Evolutionary conservation across 2,888 invertebrate species (phyloP), one percentile per base, ranked within the genome.

Genomic region (Drosophila flavopinicola): DNA sequence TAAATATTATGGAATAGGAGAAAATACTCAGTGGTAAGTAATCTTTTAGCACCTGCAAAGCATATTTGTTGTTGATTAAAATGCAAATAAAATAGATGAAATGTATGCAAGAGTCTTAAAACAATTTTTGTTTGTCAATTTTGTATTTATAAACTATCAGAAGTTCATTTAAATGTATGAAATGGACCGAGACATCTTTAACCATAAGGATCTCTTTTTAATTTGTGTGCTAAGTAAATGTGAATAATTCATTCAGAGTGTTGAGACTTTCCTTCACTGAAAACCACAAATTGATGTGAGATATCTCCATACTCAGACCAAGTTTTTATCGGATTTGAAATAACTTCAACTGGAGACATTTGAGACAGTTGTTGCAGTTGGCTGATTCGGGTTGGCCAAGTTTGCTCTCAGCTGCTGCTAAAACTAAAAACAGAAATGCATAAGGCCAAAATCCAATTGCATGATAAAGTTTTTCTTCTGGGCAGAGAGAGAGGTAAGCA

Each of bases 401-500:
- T n/a, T n/a, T n/a, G n/a, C n/a, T n/a, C n/a, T n/a, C 7, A 27
- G 9, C 42, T 39, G 32, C 24, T 29, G 63, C 15, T 29, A 64
- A n/a, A n/a, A 52, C 33, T 44, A 11, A 10, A 32, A 35, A 49
- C 25, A 48, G 41, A 65, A 61, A 65, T 66, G 65, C 78, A 57
- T 51, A 47, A 51, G 54, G 48, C 49, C 42, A 47, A 75, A 75
- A 78, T 79, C 76, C 75, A 83, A 71, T 67, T 83, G 64, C 56
- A 67, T 63, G 66, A 60, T 61, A 66, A 74, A 52, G 49, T 82
- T 44, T 32, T 20, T 37, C 20, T 33, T 25, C 6, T 10, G 7
- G 7, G 7, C 9, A 10, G 27, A 23, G 11, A 23, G 2, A 10
- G 24, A 10, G 32, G 29, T 30, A 35, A 54, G 63, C 33, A 71